phyloP scores from a whole-genome alignment of 2,113 vertebrate species.

The Podocnemis expansa region DNA sequence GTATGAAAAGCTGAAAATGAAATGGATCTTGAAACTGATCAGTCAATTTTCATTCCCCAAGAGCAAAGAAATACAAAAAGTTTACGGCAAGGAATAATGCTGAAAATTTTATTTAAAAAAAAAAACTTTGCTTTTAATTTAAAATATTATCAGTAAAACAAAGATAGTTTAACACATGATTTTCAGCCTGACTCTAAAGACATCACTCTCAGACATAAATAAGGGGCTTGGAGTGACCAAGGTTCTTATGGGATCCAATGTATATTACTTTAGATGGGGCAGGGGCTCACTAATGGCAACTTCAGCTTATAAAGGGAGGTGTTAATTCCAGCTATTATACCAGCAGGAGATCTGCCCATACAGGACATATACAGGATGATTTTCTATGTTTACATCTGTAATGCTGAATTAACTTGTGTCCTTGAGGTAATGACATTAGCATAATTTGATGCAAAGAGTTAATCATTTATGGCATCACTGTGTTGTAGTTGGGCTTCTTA shows the following conservation, averaged over 20 bases:
- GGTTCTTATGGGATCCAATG: not conserved
- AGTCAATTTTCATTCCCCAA: not conserved
- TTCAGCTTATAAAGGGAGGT: not conserved
- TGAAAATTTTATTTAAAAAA: not conserved
- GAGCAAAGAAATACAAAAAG: not conserved
- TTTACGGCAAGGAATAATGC: not conserved
- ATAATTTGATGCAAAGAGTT: slow-evolving; percentile 48
- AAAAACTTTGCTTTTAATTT: not conserved
- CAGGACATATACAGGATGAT: slow-evolving; percentile 25
- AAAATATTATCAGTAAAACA: not conserved
- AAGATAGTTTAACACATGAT: not conserved
- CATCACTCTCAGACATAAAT: not conserved
- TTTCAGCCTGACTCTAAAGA: not conserved
- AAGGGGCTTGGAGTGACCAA: not conserved
- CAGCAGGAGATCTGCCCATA: slow-evolving; percentile 35
- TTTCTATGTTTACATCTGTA: slow-evolving; percentile 36
- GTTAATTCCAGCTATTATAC: slow-evolving; percentile 21
- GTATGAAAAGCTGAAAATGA: not conserved
- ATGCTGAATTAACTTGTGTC: slow-evolving; percentile 62
- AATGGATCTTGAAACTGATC: not conserved
- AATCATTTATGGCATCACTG: not conserved
- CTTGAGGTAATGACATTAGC: slow-evolving; percentile 49
- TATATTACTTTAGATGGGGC: not conserved
- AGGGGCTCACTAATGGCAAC: not conserved
- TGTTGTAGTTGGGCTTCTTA: not conserved